phyloP scores from a whole-genome alignment of 2,888 invertebrate genomes.

The Leptothorax acervorum region DNA sequence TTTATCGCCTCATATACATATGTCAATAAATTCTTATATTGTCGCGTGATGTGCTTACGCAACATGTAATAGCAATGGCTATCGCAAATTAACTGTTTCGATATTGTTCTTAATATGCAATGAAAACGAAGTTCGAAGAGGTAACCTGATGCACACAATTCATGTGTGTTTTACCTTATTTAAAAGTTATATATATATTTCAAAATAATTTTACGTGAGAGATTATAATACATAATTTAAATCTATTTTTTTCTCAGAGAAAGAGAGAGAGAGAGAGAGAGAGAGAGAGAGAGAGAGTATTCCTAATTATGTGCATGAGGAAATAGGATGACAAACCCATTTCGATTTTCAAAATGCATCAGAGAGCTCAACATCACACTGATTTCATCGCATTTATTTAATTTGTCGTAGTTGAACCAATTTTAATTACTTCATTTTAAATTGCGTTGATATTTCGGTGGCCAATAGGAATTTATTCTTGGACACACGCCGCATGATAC shows the following conservation, averaged over 20 bases:
- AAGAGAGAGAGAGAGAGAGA: background rate
- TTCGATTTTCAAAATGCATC: background rate
- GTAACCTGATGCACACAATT: conserved; percentile 3
- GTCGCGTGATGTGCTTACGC: conserved; percentile 10
- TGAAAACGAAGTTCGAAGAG: conserved; percentile 28
- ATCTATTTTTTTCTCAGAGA: background rate
- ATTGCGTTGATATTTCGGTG: conserved; percentile 32
- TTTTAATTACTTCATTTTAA: conserved; percentile 38
- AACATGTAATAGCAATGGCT: conserved; percentile 51
- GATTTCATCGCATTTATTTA: conserved; percentile 18
- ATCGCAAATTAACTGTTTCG: conserved; percentile 38
- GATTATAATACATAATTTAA: background rate
- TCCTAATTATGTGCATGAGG: conserved; percentile 2
- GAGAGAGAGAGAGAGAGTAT: background rate
- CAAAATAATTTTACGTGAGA: background rate
- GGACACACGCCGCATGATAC: background rate
- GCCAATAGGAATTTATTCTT: conserved; percentile 29
- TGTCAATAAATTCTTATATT: conserved; percentile 54
- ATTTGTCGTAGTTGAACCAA: conserved; percentile 25
- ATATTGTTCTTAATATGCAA: conserved; percentile 25
- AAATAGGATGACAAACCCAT: background rate
- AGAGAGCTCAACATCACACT: background rate
- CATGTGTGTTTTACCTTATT: background rate
- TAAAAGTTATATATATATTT: background rate
- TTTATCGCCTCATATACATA: conserved; percentile 26